Conservation (phyloP, 1,140 invertebrate species). For the Cydia amplana region DNA sequence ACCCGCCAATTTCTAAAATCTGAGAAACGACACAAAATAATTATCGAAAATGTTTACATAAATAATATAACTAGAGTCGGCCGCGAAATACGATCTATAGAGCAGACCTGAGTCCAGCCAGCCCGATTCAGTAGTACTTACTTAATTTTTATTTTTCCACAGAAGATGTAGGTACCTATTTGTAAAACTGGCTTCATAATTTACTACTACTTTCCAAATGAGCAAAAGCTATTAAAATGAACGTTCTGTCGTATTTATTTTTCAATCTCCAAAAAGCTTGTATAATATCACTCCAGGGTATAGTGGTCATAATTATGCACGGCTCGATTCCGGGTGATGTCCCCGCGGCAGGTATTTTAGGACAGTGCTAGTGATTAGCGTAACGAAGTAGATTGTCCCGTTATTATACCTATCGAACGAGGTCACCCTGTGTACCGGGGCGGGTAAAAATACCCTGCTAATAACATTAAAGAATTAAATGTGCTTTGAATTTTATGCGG, state of each 20-base stretch:
- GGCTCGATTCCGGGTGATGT: not conserved
- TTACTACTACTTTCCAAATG: no score
- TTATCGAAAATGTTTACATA: no score
- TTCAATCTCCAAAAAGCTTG: constrained; percentile 13
- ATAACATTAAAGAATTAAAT: not conserved
- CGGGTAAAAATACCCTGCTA: not conserved
- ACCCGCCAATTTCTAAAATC: no score
- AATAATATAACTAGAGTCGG: no score
- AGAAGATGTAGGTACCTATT: no score
- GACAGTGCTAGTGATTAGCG: not conserved
- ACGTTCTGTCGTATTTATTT: not conserved
- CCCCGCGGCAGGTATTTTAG: constrained; percentile 15
- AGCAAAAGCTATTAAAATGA: not conserved
- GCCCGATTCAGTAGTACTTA: no score
- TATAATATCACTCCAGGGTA: not conserved
- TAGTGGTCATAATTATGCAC: not conserved
- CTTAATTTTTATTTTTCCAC: no score
- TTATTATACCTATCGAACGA: constrained; percentile 2
- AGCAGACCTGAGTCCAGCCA: no score
- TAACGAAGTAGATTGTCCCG: constrained; percentile 3
- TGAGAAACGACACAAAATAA: no score
- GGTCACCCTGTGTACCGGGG: constrained; percentile 1
- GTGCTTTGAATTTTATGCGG: no score
- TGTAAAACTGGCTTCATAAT: no score
- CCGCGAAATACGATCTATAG: no score